Percentiles rank a stretch among this genome's conserved stretches.
phyloP scores from a whole-genome alignment of 2,888 invertebrate genomes.

The Keiferia lycopersicella region DNA sequence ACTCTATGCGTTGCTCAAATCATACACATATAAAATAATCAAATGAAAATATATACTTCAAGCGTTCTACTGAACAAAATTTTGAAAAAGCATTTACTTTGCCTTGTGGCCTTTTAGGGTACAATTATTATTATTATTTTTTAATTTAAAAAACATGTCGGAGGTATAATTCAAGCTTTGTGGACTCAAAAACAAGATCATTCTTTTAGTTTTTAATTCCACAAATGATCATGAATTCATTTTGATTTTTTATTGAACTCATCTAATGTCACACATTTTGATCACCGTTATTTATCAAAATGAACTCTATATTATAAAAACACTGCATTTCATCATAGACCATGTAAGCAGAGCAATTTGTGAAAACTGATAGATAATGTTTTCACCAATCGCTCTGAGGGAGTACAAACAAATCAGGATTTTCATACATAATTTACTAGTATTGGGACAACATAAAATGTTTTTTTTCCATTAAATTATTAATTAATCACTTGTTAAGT shows the following conservation, averaged over 20 bases:
- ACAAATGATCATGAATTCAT: neutral
- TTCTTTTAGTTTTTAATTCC: neutral
- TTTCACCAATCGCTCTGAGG: neutral
- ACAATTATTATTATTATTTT: neutral
- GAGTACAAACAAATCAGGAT: neutral
- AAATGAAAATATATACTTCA: conserved; percentile 59
- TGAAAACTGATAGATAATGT: neutral
- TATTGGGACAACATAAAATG: too few relatives aligned
- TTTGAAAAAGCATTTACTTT: conserved; percentile 41
- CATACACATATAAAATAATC: conserved; percentile 66
- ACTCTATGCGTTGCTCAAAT: conserved; percentile 69
- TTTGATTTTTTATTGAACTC: neutral
- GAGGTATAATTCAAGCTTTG: neutral
- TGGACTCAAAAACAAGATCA: conserved; percentile 13
- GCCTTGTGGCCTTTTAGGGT: conserved; percentile 5
- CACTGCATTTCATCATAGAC: neutral
- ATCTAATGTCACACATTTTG: too few relatives aligned
- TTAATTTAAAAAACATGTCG: neutral
- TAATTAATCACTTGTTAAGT: too few relatives aligned
- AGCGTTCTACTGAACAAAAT: conserved; percentile 70
- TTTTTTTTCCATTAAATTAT: too few relatives aligned
- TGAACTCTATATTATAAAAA: neutral
- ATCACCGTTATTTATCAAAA: conserved; percentile 3
- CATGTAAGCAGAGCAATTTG: neutral
- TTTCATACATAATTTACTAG: too few relatives aligned